Base-by-base conservation (phyloP, 2,797 vertebrate species). In the Pelobates cultripes region DNA sequence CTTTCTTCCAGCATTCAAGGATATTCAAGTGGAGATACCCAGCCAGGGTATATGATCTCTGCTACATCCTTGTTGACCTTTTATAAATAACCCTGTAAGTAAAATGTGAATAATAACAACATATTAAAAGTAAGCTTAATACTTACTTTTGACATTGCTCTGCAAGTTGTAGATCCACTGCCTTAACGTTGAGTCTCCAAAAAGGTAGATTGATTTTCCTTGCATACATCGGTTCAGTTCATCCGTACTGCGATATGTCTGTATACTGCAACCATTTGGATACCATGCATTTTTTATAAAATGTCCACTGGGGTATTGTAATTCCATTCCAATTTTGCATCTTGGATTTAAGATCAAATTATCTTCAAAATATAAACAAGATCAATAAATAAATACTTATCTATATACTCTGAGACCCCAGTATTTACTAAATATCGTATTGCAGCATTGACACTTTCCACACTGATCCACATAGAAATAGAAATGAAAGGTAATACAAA, bases 191-290 rank as follows among this genome's bases (percentile, higher is more conserved):
- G 61, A 86, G 43, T 88, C 82, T 77, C 87, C 85, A 55, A 83
- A 69, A 8, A 87, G 66, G 68, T 88, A 85, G 69, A 85, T 78
- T 14, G 82, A 77, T 66, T 84, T 86, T 51, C 73, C 55, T 43
- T 78, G 84, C 73, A 87, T 71, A 7, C 85, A 87, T 3, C 15
- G 9, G 1, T 63, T 84, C 41, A 61, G 79, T 55, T 79, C 51
- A 4, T 0, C 7, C 41, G 17, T 44, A 10, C 44, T 70, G 43
- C 13, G 17, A 12, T 88, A 78, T 44, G 68, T 57, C 51, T 10
- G 67, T 43, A 80, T 69, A 0, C 71, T 61, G 14, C 85, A 85
- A 55, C 73, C 74, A 10, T n/a, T 0, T 40, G 76, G 55, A 0
- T 77, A 72, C 86, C 70, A 86, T 8, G 3, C 70, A 57, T 73